phyloP scores from a whole-genome alignment of 2,797 vertebrate species.

The Anniella stebbinsi region DNA sequence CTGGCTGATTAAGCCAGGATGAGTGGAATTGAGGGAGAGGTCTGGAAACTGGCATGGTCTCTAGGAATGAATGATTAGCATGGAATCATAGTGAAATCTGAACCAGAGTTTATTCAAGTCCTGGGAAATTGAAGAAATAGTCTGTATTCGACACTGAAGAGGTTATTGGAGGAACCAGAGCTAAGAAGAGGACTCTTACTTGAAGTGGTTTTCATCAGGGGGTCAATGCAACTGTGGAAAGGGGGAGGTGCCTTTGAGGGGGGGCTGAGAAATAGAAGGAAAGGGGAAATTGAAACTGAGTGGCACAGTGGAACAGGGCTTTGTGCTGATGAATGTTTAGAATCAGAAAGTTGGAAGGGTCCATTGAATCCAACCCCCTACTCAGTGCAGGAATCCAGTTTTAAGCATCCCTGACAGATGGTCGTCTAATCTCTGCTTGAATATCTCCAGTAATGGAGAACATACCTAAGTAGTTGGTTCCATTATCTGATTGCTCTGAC shows the following conservation, averaged over 20 bases:
- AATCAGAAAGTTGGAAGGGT: too few species aligned
- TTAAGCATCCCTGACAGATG: too few species aligned
- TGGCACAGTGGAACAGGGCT: neutral
- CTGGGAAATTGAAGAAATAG: neutral
- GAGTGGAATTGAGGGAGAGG: neutral
- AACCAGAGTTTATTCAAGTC: neutral
- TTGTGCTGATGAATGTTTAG: neutral
- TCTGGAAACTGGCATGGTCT: neutral
- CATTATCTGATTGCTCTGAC: too few species aligned
- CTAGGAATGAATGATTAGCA: neutral
- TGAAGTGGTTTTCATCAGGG: neutral
- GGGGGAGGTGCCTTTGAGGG: neutral
- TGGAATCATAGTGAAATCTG: neutral
- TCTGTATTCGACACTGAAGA: neutral
- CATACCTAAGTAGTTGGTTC: too few species aligned
- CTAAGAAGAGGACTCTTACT: neutral
- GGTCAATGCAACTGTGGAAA: neutral
- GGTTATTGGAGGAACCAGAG: neutral
- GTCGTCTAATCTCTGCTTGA: too few species aligned
- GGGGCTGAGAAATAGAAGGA: neutral
- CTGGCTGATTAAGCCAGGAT: neutral
- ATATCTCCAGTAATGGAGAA: too few species aligned
- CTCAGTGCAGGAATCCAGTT: too few species aligned
- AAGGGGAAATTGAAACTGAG: neutral
- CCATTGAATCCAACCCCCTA: too few species aligned